Conservation (phyloP, 2,113 vertebrate species). For the Hylia prasina region DNA sequence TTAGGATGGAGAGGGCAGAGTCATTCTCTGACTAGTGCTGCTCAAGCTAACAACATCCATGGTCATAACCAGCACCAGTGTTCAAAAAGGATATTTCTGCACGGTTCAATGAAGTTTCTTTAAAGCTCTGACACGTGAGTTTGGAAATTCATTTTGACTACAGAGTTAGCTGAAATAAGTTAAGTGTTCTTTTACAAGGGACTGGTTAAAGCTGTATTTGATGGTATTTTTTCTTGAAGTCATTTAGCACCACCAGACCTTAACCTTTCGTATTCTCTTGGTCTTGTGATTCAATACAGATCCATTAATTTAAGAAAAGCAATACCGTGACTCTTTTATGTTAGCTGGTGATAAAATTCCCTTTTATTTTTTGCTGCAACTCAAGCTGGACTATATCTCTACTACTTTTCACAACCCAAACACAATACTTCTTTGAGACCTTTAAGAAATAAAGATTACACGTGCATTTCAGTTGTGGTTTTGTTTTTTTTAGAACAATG, state of each 20-base stretch:
- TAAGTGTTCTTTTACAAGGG: background rate
- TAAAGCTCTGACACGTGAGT: background rate
- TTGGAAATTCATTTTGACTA: background rate
- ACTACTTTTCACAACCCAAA: background rate
- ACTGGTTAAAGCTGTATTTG: background rate
- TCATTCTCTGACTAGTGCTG: background rate
- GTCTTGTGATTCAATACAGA: background rate
- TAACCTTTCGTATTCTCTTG: background rate
- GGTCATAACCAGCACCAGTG: background rate
- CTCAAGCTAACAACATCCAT: accelerated
- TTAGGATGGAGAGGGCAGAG: background rate
- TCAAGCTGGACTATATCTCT: background rate
- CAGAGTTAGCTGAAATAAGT: background rate
- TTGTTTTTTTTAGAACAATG: background rate
- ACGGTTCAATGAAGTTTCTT: background rate
- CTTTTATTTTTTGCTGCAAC: background rate
- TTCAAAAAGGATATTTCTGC: background rate
- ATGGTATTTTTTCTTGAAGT: background rate
- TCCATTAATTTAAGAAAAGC: background rate
- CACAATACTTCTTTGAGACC: background rate
- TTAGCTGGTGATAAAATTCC: background rate
- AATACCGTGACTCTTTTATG: accelerated
- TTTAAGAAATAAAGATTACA: background rate
- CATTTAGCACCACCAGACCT: background rate
- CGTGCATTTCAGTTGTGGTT: background rate